A percentile compares a stretch with the other conserved stretches of the same genome.
phyloP scores from a whole-genome alignment of 1,140 invertebrate genomes.

The Drosophila bifasciata region DNA sequence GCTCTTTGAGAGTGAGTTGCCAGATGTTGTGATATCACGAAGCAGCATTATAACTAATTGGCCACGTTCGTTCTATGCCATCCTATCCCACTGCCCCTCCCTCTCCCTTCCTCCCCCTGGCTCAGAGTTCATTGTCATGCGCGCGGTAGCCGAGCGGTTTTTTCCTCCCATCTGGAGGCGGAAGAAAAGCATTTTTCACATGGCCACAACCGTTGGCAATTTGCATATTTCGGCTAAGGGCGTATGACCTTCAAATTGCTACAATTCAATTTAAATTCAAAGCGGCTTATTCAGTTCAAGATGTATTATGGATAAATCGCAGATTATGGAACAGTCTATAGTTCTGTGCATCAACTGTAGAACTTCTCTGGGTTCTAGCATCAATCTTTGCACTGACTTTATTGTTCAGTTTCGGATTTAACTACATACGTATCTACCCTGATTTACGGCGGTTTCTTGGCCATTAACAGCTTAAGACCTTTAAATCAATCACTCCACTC shows the following conservation, averaged over 20 bases:
- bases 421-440: neutral
- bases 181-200: slow-evolving; percentile 75
- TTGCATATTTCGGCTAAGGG: slow-evolving; percentile 74
- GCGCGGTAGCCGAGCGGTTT: slow-evolving; percentile 39
- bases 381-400: no score
- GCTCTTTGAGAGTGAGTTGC: slow-evolving; percentile 76
- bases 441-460: slow-evolving; percentile 5
- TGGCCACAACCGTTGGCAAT: slow-evolving; percentile 47
- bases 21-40: slow-evolving; percentile 82
- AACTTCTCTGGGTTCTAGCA: no score
- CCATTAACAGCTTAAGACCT: slow-evolving; percentile 6
- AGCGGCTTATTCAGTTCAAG: neutral
- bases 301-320: neutral
- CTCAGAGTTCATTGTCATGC: slow-evolving; percentile 74
- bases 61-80: slow-evolving; percentile 73
- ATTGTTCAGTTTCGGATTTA: no score
- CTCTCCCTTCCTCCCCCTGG: slow-evolving; percentile 6
- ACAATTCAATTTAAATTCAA: slow-evolving; percentile 71
- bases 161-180: slow-evolving; percentile 49
- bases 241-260: slow-evolving; percentile 77
- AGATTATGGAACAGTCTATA: no score
- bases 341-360: no score
- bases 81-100: slow-evolving; percentile 14
- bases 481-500: slow-evolving; percentile 28
- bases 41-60: slow-evolving; percentile 82